phyloP scores from a whole-genome alignment of 1,140 invertebrate species.

The Trinorchestia longiramus region DNA sequence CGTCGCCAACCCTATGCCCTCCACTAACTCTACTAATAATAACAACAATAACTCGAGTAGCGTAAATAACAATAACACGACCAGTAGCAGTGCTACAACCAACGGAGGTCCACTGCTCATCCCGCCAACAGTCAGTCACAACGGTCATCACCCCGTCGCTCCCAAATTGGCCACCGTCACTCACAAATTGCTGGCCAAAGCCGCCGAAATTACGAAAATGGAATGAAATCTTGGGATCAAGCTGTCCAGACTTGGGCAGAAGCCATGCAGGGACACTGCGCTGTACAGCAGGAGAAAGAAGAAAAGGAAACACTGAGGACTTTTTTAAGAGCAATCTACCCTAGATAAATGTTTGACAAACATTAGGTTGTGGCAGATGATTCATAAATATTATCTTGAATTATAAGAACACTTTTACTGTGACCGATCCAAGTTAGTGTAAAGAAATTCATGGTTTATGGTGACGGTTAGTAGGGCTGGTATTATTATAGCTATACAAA shows the following conservation, averaged over 20 bases:
- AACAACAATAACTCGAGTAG: conserved; percentile 8
- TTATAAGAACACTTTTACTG: background rate
- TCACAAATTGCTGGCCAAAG: conserved; percentile 22
- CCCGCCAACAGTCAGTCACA: background rate
- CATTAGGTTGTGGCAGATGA: background rate
- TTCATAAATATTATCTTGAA: background rate
- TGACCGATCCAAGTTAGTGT: background rate
- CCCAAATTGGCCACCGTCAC: conserved; percentile 40
- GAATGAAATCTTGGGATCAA: background rate
- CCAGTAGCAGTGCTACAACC: background rate
- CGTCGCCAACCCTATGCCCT: conserved; percentile 53
- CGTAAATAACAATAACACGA: conserved; percentile 6
- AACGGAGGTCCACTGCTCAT: background rate
- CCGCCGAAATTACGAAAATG: conserved; percentile 27
- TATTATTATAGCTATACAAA: background rate
- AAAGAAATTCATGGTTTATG: background rate
- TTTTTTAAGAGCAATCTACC: background rate
- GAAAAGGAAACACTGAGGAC: background rate
- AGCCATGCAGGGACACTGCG: background rate
- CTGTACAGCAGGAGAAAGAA: background rate
- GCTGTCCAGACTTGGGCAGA: background rate
- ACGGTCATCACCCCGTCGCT: conserved; percentile 1
- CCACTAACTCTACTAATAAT: background rate
- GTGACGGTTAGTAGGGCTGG: background rate
- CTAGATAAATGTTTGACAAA: background rate